Conservation (phyloP, 1,140 invertebrate genomes). For the Ips typographus region DNA sequence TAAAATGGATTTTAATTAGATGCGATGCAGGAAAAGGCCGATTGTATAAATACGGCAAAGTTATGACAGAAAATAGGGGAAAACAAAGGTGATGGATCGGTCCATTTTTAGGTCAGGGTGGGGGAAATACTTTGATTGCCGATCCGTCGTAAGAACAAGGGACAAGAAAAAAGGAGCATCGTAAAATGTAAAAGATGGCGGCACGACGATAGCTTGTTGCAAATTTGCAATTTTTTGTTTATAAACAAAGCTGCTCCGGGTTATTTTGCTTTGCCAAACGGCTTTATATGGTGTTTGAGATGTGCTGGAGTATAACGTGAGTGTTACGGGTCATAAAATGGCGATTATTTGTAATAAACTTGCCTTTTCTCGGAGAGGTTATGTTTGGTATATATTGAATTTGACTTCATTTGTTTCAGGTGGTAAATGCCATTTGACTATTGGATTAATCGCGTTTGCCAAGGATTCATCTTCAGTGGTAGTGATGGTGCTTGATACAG, state of each 20-base stretch:
- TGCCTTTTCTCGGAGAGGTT: conserved; percentile 40
- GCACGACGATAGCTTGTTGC: conserved; percentile 47
- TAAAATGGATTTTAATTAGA: not conserved
- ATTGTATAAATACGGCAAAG: conserved; percentile 3
- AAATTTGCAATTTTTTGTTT: conserved; percentile 49
- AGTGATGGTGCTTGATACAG: too few species aligned
- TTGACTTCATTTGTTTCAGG: conserved; percentile 43
- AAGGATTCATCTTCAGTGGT: too few species aligned
- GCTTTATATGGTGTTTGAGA: conserved; percentile 6
- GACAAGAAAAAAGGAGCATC: conserved; percentile 46
- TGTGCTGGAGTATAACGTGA: conserved; percentile 13
- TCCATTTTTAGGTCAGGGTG: conserved; percentile 45
- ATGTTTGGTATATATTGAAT: conserved; percentile 46
- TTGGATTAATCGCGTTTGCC: too few species aligned
- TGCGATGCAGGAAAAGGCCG: conserved; percentile 7
- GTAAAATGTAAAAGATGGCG: conserved; percentile 50
- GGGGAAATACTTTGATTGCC: conserved; percentile 42
- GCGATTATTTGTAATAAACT: conserved; percentile 25
- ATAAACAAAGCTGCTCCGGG: conserved; percentile 43
- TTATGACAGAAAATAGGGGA: conserved; percentile 28
- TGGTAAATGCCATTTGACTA: conserved; percentile 15
- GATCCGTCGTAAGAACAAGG: conserved; percentile 38
- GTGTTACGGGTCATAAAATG: conserved; percentile 21
- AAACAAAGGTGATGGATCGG: conserved; percentile 39
- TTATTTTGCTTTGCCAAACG: conserved; percentile 6